phyloP scores from a whole-genome alignment of 2,113 vertebrate species.

The Numenius arquata region DNA sequence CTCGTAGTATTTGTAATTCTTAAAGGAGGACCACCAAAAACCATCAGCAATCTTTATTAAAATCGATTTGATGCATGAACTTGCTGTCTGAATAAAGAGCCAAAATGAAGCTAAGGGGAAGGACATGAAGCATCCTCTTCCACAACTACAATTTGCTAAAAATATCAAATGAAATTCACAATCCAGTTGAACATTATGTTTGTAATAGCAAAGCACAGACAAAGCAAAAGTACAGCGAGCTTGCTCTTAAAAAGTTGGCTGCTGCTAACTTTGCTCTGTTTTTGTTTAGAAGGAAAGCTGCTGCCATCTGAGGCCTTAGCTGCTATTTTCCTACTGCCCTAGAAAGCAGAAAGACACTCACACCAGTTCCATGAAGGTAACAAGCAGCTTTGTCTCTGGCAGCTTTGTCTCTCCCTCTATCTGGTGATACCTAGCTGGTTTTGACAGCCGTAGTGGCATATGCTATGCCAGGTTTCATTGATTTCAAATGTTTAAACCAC shows the following conservation, averaged over 20 bases:
- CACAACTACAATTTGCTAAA: neutral
- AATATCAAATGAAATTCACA: neutral
- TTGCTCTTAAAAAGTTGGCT: neutral
- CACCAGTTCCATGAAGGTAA: neutral
- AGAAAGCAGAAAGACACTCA: neutral
- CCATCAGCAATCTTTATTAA: neutral
- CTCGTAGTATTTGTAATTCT: neutral
- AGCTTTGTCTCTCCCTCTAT: neutral
- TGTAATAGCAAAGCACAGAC: neutral
- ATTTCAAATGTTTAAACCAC: neutral
- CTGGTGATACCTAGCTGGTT: neutral
- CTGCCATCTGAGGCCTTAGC: conserved; percentile 53
- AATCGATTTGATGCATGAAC: neutral
- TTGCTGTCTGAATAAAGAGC: neutral
- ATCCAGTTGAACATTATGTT: neutral
- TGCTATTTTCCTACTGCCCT: neutral
- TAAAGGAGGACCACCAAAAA: neutral
- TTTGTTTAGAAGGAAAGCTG: conserved; percentile 32
- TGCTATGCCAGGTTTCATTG: neutral
- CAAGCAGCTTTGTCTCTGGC: neutral
- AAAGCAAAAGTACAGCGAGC: neutral
- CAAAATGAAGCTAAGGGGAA: neutral
- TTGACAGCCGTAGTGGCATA: neutral
- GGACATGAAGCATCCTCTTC: neutral
- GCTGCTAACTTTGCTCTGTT: neutral